phyloP scores from a whole-genome alignment of 2,113 vertebrate species.

The Thermophis baileyi region DNA sequence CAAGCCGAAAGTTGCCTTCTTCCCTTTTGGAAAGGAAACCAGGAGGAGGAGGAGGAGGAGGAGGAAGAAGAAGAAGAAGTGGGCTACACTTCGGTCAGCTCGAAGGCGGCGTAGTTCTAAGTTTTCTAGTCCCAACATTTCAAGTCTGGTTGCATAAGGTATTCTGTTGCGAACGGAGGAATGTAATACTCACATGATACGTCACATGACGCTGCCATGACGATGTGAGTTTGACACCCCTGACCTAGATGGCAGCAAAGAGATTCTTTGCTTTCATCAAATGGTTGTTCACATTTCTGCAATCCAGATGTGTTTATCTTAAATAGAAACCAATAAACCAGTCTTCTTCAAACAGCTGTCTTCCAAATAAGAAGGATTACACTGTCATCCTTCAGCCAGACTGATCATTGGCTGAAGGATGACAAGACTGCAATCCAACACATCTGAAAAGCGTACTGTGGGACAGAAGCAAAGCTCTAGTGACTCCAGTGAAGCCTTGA shows the following conservation, averaged over 20 bases:
- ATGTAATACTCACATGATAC: too few relatives aligned
- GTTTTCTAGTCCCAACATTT: too few relatives aligned
- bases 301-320: neutral
- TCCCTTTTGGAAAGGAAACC: too few relatives aligned
- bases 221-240: too few relatives aligned
- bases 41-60: too few relatives aligned
- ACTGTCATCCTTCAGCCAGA: neutral
- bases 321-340: neutral
- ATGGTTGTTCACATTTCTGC: neutral
- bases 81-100: too few relatives aligned
- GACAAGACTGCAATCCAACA: neutral
- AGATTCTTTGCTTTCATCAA: neutral
- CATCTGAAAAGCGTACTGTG: neutral
- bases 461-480: neutral
- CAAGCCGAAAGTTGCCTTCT: too few relatives aligned
- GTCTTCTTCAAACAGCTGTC: neutral
- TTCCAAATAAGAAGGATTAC: neutral
- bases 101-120: too few relatives aligned
- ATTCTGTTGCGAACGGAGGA: too few relatives aligned
- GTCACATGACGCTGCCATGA: too few relatives aligned
- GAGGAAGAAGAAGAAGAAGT: too few relatives aligned
- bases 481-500: neutral
- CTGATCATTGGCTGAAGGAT: neutral
- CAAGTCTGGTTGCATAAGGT: too few relatives aligned
- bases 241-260: neutral